Evolutionary conservation across 1,140 invertebrate genomes (phyloP), one percentile per base, ranked within the genome.

Genomic region (Carposina sasakii): DNA sequence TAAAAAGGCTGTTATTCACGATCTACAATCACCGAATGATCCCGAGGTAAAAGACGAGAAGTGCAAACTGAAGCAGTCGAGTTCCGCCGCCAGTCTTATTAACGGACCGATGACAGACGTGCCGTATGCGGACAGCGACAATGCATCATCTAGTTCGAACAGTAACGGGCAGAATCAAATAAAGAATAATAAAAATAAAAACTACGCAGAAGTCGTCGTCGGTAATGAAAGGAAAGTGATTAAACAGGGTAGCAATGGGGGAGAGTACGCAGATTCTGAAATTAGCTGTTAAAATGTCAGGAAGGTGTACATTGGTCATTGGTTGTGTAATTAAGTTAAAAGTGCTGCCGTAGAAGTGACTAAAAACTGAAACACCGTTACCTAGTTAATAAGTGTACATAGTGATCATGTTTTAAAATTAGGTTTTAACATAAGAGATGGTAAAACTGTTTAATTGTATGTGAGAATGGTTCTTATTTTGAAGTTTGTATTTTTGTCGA

Each of bases 51-150:
- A 65, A 41, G 61, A 68, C 20, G 63, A 68, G 9, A 73, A 73
- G 17, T 49, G 40, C 1, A 76, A 71, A 41, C 10, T 81, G 10
- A 77, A 76, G 47, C 70, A 76, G 17, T 81, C 79, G 4, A 76
- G 60, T 54, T 84, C 81, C 1, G 77, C 82, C 1, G 77, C 79
- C 0, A 85, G 84, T 62, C 54, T 86, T 16, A 52, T 85, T 1
- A 86, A 86, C 36, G 85, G 85, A 12, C 82, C 83, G 0, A 70
- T 86, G 64, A 85, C 83, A 0, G 85, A 86, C 43, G 71, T 86
- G 0, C 85, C 85, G 0, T 86, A 84, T 52, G 85, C 78, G 1
- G 85, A 86, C 49, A 86, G 83, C 37, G 81, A 85, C 44, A 83
- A 85, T 42, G 68, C 74, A 0, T 83, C 81, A 0, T 81, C 77